These are phyloP conservation scores for Delphinus delphis DNA, from an alignment of 2,113 vertebrate genomes.

Conservation along the genomic window DNA sequence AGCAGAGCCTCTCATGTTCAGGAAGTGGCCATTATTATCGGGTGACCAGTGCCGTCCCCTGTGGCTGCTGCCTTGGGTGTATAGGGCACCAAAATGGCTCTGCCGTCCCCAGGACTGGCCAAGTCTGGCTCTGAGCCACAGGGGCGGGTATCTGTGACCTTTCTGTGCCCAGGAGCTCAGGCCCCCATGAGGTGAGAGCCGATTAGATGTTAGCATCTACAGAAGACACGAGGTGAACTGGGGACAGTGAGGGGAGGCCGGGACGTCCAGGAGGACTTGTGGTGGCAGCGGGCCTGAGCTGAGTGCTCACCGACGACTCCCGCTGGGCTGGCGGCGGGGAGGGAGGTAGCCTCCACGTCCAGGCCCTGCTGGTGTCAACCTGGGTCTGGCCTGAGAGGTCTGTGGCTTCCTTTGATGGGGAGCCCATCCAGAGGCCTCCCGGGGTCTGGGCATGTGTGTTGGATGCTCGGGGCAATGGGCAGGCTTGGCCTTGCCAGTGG, in stretches of 20 bases:
- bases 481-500: neutral
- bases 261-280: too few relatives aligned
- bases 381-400: neutral
- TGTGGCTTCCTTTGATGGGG: fast-evolving
- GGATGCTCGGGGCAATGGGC: neutral
- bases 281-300: neutral
- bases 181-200: neutral
- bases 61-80: neutral
- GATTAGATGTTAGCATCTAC: neutral
- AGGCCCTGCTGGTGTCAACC: neutral
- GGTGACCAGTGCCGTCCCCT: neutral
- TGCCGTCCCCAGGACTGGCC: neutral
- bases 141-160: neutral
- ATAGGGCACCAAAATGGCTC: neutral
- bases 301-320: too few relatives aligned
- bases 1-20: neutral
- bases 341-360: neutral
- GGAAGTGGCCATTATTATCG: neutral
- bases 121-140: neutral
- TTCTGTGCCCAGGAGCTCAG: neutral
- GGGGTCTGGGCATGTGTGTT: neutral
- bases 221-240: neutral
- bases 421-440: neutral
- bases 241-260: too few relatives aligned
- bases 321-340: neutral